phyloP scores from a whole-genome alignment of 2,888 invertebrate genomes.

The Ichneumoninae sp. region DNA sequence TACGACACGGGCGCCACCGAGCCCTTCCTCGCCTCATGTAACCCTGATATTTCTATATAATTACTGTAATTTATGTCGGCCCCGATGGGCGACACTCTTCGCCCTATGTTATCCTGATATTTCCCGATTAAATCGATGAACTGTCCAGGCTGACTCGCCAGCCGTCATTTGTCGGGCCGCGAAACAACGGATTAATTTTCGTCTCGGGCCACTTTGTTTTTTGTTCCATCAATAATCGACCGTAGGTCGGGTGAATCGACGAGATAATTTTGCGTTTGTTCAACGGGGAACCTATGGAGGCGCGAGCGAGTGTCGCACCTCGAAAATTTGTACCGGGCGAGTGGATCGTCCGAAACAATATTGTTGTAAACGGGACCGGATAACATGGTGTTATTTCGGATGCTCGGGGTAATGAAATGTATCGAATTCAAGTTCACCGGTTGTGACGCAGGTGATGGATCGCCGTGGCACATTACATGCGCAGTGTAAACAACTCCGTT shows the following conservation, averaged over 20 bases:
- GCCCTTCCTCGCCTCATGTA: constrained; percentile 64
- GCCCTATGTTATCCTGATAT: constrained; percentile 74
- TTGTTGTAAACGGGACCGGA: background rate
- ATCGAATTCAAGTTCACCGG: constrained; percentile 18
- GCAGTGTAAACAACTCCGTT: constrained; percentile 85
- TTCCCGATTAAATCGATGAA: constrained; percentile 77
- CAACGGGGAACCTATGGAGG: background rate
- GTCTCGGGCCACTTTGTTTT: background rate
- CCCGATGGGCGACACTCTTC: constrained; percentile 58
- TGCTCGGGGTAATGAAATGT: background rate
- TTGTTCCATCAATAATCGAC: background rate
- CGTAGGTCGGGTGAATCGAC: background rate
- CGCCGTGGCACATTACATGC: constrained; percentile 82
- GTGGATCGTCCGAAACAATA: background rate
- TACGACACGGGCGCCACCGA: constrained; percentile 39
- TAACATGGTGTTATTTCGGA: background rate
- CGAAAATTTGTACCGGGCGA: background rate
- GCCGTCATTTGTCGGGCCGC: background rate
- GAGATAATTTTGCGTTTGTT: background rate
- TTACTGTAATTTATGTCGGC: constrained; percentile 74
- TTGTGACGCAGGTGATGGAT: constrained; percentile 30
- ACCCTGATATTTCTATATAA: constrained; percentile 72
- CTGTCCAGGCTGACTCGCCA: constrained; percentile 24
- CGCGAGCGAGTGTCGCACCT: too few relatives aligned
- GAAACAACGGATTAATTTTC: background rate